These are phyloP conservation scores for Dromococcyx pavoninus DNA, from an alignment of 2,797 vertebrate species.

Conservation along the genomic window DNA sequence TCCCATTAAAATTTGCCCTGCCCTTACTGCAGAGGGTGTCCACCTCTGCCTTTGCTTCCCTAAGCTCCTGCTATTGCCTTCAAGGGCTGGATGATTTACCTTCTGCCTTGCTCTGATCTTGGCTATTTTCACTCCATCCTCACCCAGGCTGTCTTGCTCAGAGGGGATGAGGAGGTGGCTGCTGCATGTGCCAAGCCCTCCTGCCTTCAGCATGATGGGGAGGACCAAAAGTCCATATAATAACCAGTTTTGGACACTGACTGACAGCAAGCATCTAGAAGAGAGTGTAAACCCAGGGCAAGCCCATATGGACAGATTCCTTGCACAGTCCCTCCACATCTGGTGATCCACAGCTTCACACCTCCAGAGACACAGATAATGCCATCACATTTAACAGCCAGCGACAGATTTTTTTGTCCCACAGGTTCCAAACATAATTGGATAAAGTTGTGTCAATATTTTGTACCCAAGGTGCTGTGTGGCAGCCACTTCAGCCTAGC, in stretches of 20 bases:
- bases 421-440: neutral
- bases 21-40: neutral
- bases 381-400: slow-evolving; percentile 27
- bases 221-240: neutral
- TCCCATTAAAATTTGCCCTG: neutral
- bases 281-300: neutral
- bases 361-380: slow-evolving; percentile 3
- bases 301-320: neutral
- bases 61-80: neutral
- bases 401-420: neutral
- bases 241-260: neutral
- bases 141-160: neutral
- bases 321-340: neutral
- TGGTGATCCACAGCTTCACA: neutral
- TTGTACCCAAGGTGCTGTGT: neutral
- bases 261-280: neutral
- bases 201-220: neutral
- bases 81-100: neutral
- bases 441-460: slow-evolving; percentile 21
- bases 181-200: neutral
- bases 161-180: neutral
- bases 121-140: neutral
- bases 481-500: neutral
- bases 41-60: neutral
- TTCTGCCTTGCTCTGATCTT: neutral